Percentiles rank a stretch among this genome's conserved stretches.
Evolutionary conservation across 2,797 vertebrate genomes (phyloP).

Genomic region (Peromyscus nudipes): DNA sequence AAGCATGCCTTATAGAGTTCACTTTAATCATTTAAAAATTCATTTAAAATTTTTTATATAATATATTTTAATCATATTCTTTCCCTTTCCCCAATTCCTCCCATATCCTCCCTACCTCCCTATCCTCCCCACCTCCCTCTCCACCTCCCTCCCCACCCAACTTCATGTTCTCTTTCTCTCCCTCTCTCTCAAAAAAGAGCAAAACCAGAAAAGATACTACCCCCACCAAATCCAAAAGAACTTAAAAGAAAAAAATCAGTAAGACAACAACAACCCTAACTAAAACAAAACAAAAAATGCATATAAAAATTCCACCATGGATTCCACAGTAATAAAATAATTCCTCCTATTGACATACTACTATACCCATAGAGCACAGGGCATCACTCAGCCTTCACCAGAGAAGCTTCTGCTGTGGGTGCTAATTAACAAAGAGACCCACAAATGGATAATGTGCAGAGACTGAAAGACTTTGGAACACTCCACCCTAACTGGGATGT

Average conservation of each 20-base stretch:
- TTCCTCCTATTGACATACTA: not conserved
- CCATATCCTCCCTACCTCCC: too few relatives aligned
- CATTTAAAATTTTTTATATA: not conserved
- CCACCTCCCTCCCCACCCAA: not conserved
- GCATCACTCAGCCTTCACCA: not conserved
- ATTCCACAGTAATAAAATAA: not conserved
- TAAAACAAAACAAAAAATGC: not conserved
- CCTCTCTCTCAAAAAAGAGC: not conserved
- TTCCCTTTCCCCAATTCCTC: not conserved
- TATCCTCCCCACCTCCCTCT: not conserved
- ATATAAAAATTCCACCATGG: not conserved
- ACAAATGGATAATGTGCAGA: not conserved
- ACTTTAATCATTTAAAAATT: not conserved
- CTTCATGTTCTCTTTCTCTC: not conserved
- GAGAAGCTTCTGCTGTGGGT: not conserved
- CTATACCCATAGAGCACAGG: not conserved
- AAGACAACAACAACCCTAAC: not conserved
- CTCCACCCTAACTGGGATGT: not conserved
- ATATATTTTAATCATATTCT: not conserved
- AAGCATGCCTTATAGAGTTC: not conserved
- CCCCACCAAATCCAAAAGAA: not conserved
- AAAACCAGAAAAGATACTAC: not conserved
- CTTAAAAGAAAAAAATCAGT: not conserved
- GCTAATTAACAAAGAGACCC: not conserved
- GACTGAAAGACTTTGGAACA: not conserved